phyloP scores from a whole-genome alignment of 2,888 invertebrate species.

The Scaptomyza cyrtandrae region DNA sequence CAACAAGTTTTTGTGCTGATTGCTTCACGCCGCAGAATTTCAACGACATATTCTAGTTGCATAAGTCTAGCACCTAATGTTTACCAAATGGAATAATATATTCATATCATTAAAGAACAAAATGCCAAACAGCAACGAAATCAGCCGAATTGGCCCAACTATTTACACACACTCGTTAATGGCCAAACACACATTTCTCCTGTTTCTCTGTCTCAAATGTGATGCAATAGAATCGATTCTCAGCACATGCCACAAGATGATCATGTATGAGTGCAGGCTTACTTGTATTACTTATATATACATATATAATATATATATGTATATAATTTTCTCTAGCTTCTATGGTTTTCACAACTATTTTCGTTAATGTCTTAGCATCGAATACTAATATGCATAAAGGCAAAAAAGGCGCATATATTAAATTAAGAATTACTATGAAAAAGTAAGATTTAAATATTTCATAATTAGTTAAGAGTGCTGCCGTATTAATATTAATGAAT shows the following conservation, averaged over 20 bases:
- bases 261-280: too few species aligned
- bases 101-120: slow-evolving; percentile 17
- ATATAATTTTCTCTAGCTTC: too few species aligned
- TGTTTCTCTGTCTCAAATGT: slow-evolving; percentile 12
- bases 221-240: too few species aligned
- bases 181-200: slow-evolving; percentile 34
- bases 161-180: slow-evolving; percentile 22
- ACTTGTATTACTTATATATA: too few species aligned
- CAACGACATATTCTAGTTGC: slow-evolving; percentile 5
- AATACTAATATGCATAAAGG: slow-evolving; percentile 8
- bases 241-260: too few species aligned
- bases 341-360: too few species aligned
- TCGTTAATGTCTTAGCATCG: too few species aligned
- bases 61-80: slow-evolving; percentile 17
- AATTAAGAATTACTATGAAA: too few species aligned
- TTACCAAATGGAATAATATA: slow-evolving; percentile 31
- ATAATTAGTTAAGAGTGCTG: too few species aligned
- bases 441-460: too few species aligned
- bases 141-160: slow-evolving; percentile 4
- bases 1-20: neutral
- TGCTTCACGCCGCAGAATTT: neutral
- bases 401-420: neutral
- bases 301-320: too few species aligned
- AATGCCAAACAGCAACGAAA: slow-evolving; percentile 7
- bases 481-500: too few species aligned